Evolutionary conservation across 2,113 vertebrate species (phyloP).

Genomic region (Tragelaphus strepsiceros): DNA sequence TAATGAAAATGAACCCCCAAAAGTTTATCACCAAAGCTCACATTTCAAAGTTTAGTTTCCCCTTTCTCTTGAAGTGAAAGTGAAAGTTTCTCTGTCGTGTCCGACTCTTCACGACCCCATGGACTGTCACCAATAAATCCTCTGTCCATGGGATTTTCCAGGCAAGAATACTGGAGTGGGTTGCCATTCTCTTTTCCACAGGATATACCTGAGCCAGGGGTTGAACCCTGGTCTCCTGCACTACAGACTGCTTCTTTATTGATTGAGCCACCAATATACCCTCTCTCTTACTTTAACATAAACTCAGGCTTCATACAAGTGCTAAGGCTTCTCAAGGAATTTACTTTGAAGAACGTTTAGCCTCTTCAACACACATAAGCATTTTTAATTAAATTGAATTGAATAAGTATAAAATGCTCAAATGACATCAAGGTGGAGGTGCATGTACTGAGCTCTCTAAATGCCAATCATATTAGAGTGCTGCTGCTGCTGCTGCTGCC

Average conservation of each 20-base stretch:
- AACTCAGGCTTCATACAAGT: not conserved
- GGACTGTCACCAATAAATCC: not conserved
- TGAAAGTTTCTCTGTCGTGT: not conserved
- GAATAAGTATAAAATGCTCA: not conserved
- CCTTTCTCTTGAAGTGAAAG: not conserved
- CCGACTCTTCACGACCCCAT: not conserved
- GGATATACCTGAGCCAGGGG: not conserved
- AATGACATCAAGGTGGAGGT: not conserved
- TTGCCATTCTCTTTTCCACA: not conserved
- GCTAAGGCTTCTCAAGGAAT: not conserved
- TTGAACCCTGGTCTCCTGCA: not conserved
- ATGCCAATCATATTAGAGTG: accelerated
- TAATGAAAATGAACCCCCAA: not conserved
- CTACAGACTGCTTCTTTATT: not conserved
- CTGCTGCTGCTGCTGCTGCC: not conserved
- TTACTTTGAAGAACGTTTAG: not conserved
- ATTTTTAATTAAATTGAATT: not conserved
- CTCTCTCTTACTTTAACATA: not conserved
- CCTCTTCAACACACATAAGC: not conserved
- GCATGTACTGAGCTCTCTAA: not conserved
- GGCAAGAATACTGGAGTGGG: not conserved
- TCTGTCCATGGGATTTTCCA: not conserved
- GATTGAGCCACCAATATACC: not conserved
- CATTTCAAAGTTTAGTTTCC: not conserved
- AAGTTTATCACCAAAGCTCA: not conserved